phyloP scores from a whole-genome alignment of 2,113 vertebrate genomes.

The Thymallus thymallus region DNA sequence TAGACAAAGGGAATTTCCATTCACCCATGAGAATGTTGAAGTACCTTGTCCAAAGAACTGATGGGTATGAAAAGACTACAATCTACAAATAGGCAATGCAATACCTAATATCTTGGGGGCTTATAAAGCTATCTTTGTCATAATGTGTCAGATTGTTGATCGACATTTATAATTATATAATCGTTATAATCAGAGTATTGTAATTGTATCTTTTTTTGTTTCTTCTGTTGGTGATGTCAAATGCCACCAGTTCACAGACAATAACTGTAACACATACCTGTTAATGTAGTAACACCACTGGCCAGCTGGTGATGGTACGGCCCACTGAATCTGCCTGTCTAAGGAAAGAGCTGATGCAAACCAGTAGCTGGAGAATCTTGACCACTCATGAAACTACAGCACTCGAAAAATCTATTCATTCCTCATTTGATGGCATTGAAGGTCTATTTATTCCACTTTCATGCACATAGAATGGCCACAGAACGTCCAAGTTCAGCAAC shows the following conservation, averaged over 20 bases:
- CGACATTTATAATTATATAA: not conserved
- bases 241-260: not conserved
- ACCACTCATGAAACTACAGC: not conserved
- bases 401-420: not conserved
- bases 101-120: not conserved
- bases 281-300: not conserved
- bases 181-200: too few species aligned
- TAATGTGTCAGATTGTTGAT: too few species aligned
- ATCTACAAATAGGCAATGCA: too few species aligned
- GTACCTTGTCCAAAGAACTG: not conserved
- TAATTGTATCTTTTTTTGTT: too few species aligned
- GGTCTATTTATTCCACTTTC: not conserved
- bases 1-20: too few species aligned
- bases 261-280: not conserved
- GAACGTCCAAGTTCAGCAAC: not conserved
- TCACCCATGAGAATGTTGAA: too few species aligned
- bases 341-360: not conserved
- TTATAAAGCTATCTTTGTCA: not conserved
- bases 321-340: not conserved
- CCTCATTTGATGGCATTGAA: not conserved
- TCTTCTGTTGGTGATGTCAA: not conserved
- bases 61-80: not conserved
- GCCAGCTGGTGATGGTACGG: conserved; percentile 1
- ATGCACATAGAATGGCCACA: too few species aligned
- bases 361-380: not conserved